phyloP scores from a whole-genome alignment of 2,113 vertebrate species.

The Glaucidium brasilianum region DNA sequence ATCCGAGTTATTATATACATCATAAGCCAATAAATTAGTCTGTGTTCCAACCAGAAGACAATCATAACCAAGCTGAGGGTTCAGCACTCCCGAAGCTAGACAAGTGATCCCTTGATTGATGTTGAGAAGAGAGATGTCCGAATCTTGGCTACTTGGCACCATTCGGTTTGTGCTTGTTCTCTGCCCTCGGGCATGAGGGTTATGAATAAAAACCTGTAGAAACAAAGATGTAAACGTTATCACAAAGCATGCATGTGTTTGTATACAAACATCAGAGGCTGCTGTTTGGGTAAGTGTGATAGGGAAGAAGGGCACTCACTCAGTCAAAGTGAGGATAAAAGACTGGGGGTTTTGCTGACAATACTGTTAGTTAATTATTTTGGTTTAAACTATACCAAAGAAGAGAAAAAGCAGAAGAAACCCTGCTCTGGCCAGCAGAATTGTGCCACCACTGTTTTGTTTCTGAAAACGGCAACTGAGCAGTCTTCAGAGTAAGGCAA shows the following conservation, averaged over 20 bases:
- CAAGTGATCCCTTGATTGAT: constrained; percentile 95
- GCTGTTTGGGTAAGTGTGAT: fast-evolving
- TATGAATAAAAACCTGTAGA: constrained; percentile 93
- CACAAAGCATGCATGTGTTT: neutral
- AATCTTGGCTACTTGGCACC: constrained; percentile 85
- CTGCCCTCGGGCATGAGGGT: constrained; percentile 86
- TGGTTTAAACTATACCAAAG: neutral
- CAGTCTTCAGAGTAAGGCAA: neutral
- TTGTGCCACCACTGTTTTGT: neutral
- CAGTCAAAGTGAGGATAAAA: neutral
- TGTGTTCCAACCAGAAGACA: constrained; percentile 91
- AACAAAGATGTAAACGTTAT: neutral
- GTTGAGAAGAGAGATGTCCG: constrained; percentile 91
- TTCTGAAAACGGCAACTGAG: neutral
- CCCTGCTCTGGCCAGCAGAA: neutral
- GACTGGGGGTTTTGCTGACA: neutral
- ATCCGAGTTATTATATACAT: constrained; percentile 93
- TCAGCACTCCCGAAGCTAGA: constrained; percentile 83
- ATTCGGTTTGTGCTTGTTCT: constrained; percentile 75
- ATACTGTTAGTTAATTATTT: neutral
- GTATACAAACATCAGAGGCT: neutral
- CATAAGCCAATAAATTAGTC: constrained; percentile 92
- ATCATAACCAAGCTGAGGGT: constrained; percentile 81
- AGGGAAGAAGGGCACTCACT: neutral
- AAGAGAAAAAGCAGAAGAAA: neutral